A percentile compares a stretch with the other conserved stretches of the same genome.
Evolutionary conservation across 2,888 invertebrate species (phyloP).

Genomic region (Mythimna loreyi): DNA sequence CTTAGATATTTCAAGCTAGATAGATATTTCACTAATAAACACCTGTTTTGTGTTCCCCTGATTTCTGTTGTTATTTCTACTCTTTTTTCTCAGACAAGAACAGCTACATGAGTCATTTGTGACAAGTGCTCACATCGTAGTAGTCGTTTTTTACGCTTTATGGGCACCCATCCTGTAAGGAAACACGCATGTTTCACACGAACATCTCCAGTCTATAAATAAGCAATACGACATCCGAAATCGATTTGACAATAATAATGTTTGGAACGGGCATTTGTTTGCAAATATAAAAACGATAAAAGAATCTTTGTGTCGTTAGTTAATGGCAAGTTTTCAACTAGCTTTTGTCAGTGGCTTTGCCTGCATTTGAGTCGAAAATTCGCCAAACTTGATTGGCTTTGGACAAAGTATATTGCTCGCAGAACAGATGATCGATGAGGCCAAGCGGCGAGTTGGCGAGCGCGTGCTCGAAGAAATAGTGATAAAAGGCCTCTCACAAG

Average conservation of each 20-base stretch:
- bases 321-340: constrained; percentile 11
- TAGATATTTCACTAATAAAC: no score
- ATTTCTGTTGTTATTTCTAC: background rate
- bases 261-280: constrained; percentile 33
- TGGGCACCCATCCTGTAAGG: constrained; percentile 17
- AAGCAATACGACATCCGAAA: constrained; percentile 37
- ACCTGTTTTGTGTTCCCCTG: background rate
- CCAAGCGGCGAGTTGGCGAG: no score
- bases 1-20: no score
- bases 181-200: constrained; percentile 16
- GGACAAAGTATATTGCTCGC: no score
- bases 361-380: background rate
- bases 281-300: constrained; percentile 32
- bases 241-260: constrained; percentile 25
- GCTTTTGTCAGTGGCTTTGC: background rate
- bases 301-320: background rate
- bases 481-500: no score
- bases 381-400: no score
- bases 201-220: constrained; percentile 17
- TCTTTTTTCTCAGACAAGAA: background rate
- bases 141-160: constrained; percentile 5
- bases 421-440: no score
- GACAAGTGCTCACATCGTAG: constrained; percentile 7
- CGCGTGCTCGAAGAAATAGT: no score
- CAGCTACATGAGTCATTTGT: constrained; percentile 8